Evolutionary conservation across 2,888 invertebrate species (phyloP).

Genomic region (Baccha elongata): DNA sequence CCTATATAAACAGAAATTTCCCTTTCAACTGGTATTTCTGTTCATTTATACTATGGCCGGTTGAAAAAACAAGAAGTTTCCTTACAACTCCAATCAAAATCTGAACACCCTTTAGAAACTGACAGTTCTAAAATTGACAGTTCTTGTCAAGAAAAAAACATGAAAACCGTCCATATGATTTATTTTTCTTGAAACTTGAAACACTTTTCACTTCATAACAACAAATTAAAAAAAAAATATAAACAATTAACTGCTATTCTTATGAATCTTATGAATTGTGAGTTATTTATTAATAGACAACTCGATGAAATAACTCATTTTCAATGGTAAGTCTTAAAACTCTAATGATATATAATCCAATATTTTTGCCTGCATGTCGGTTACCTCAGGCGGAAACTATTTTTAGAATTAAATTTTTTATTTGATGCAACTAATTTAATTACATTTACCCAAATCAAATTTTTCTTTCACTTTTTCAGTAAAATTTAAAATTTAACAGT

Average conservation of each 20-base stretch:
- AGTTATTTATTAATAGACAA: background rate
- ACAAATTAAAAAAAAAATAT: background rate
- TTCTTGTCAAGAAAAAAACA: background rate
- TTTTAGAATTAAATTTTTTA: constrained; percentile 43
- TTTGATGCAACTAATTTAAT: constrained; percentile 38
- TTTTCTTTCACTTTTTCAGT: background rate
- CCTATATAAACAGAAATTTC: too few species aligned
- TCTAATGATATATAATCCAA: background rate
- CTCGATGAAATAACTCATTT: background rate
- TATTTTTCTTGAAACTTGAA: background rate
- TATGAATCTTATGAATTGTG: background rate
- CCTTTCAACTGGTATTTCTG: too few species aligned
- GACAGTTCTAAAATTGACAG: too few species aligned
- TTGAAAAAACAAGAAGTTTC: too few species aligned
- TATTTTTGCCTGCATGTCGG: background rate
- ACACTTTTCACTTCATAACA: background rate
- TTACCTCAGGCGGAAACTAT: constrained; percentile 48
- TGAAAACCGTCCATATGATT: background rate
- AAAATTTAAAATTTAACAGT: background rate
- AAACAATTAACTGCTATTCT: background rate
- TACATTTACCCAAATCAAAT: background rate
- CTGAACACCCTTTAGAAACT: too few species aligned
- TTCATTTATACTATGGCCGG: too few species aligned
- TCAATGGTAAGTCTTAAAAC: constrained; percentile 37
- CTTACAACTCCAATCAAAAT: too few species aligned